Evolutionary conservation across 2,888 invertebrate genomes (phyloP), one percentile per base, ranked within the genome.

Genomic region (Dynastes tityus): DNA sequence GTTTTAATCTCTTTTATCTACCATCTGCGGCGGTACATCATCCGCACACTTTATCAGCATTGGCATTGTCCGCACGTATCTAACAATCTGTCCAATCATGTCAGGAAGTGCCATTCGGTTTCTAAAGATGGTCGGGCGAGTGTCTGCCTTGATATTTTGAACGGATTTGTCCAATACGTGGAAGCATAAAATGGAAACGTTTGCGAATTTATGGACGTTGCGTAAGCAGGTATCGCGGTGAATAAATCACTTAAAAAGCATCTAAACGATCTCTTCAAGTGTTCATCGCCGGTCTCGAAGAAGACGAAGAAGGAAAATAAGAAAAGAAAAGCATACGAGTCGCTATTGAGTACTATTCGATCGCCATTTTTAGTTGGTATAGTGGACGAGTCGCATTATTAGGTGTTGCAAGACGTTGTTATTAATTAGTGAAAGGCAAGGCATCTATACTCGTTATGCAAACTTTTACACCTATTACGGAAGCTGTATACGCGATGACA

Each of bases 371-470:
- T 71, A 55, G 71, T 32, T 13, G 32, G 22, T 32, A 29, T 37
- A 45, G 45, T 45, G 13, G 37, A 55, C 22, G n/a, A 16, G 55
- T 8, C 22, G 55, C 55, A 37, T 22, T 71, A 71, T 55, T 71
- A 55, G 58, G 71, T 71, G 71, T 71, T 32, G 55, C 55, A 40
- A 71, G 58, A 55, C 16, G 58, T 55, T 37, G 71, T 71, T 71
- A 71, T 71, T 71, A 71, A 71, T 71, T 71, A 71, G 71, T 71
- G 71, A 71, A 71, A 71, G 71, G 71, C 37, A 37, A 37, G 32
- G 58, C 37, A 71, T 71, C 55, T 58, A 22, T 58, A 37, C 9
- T 32, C 16, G 53, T 53, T 53, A 13, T 37, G 71, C 8, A 37
- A 58, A 29, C 32, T 55, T 70, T 70, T 70, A 32, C 55, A 37